Conservation (phyloP, 1,140 invertebrate species). For the Drosophila sp. region DNA sequence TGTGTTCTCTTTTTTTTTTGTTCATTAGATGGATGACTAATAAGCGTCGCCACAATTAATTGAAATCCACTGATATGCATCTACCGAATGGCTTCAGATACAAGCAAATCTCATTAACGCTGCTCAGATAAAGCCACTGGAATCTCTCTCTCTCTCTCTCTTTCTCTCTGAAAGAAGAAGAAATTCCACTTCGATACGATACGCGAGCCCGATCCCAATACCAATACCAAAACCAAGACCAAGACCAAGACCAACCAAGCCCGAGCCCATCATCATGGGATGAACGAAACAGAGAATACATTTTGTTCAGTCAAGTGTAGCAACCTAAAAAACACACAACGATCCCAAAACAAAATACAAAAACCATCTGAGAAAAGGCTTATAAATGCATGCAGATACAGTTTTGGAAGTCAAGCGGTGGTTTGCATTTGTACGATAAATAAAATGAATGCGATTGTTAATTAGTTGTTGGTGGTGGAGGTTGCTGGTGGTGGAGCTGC, state of each 20-base stretch:
- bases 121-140: conserved; percentile 78
- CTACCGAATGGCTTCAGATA: conserved; percentile 80
- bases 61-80: conserved; percentile 79
- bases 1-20: conserved; percentile 52
- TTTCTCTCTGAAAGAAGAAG: conserved; percentile 7
- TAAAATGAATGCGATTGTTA: conserved; percentile 81
- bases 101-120: conserved; percentile 82
- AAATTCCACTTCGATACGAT: conserved; percentile 11
- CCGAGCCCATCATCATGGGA: background rate
- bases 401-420: conserved; percentile 80
- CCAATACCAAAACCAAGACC: too few species aligned
- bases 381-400: conserved; percentile 80
- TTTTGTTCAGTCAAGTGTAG: conserved; percentile 80
- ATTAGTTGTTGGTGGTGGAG: conserved; percentile 71
- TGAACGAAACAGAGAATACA: conserved; percentile 62
- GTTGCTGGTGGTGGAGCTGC: conserved; percentile 3
- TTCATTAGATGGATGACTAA: conserved; percentile 80
- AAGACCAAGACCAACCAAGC: background rate
- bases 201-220: background rate
- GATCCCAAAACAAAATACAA: conserved; percentile 48
- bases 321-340: conserved; percentile 18
- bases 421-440: conserved; percentile 81
- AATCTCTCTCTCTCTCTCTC: conserved; percentile 74
- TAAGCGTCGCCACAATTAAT: conserved; percentile 81
- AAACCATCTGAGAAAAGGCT: conserved; percentile 36